Conservation (phyloP, 2,113 vertebrate genomes). For the Aviceda subcristata region DNA sequence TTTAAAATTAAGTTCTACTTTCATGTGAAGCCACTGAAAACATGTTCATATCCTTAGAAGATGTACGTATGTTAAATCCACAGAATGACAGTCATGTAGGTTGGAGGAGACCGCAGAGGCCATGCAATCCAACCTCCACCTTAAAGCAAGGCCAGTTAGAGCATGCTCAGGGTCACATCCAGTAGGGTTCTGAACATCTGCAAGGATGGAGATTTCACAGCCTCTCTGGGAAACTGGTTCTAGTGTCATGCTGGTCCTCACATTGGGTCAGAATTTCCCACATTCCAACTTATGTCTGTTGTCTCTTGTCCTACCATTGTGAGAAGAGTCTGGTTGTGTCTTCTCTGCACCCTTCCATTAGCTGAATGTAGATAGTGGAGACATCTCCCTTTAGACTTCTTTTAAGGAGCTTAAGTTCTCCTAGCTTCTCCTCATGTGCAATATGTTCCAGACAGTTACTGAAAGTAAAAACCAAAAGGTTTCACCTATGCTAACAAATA, state of each 20-base stretch:
- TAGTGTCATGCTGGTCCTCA: not conserved
- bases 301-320: not conserved
- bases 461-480: not conserved
- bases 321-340: not conserved
- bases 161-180: not conserved
- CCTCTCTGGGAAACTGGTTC: not conserved
- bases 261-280: not conserved
- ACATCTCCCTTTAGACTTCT: not conserved
- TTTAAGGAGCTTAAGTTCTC: not conserved
- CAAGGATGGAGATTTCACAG: not conserved
- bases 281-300: not conserved
- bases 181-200: not conserved
- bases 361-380: not conserved
- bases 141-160: not conserved
- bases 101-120: not conserved
- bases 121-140: not conserved
- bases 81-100: not conserved
- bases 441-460: not conserved
- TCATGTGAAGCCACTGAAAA: not conserved
- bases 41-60: not conserved
- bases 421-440: not conserved
- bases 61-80: not conserved
- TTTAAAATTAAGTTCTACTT: not conserved
- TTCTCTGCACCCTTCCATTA: not conserved
- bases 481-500: not conserved